Conservation (phyloP, 2,113 vertebrate genomes). For the Neogobius melanostomus region DNA sequence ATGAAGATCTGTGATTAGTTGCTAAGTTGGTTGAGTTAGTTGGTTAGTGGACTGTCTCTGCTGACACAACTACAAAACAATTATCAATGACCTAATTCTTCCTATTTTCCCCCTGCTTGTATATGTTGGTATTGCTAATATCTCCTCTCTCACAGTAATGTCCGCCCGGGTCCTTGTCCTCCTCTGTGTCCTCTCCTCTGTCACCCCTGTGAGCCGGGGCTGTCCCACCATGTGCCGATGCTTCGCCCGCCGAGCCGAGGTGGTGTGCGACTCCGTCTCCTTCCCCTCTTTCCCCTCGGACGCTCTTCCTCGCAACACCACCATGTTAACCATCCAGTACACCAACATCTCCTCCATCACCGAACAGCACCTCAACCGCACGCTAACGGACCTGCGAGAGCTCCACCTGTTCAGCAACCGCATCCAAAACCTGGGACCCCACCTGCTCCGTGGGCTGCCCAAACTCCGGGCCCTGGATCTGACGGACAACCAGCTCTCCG, state of each 20-base stretch:
- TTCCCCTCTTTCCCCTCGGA: conserved; percentile 65
- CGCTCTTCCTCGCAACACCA: conserved; percentile 63
- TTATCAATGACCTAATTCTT: no score
- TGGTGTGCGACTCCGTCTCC: conserved; percentile 71
- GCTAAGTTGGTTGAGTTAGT: no score
- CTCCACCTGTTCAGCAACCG: conserved; percentile 83
- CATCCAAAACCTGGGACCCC: conserved; percentile 65
- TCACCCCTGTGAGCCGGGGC: conserved; percentile 49
- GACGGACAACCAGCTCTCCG: conserved; percentile 73
- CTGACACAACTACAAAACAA: no score
- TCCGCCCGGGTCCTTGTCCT: conserved; percentile 34
- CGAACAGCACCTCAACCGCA: conserved; percentile 51
- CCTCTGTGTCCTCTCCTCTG: conserved; percentile 33
- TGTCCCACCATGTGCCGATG: conserved; percentile 73
- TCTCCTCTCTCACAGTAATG: conserved; percentile 52
- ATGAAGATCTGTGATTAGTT: no score
- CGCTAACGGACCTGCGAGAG: conserved; percentile 67
- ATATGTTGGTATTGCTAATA: not conserved
- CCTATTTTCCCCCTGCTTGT: not conserved
- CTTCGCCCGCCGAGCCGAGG: conserved; percentile 59
- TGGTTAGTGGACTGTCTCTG: no score
- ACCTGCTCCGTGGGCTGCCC: conserved; percentile 69
- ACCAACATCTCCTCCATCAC: conserved; percentile 77
- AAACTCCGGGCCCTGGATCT: conserved; percentile 80
- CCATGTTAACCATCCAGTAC: conserved; percentile 78